These are phyloP conservation scores for Nicator chloris DNA, from an alignment of 2,113 vertebrate species.

Conservation along the genomic window DNA sequence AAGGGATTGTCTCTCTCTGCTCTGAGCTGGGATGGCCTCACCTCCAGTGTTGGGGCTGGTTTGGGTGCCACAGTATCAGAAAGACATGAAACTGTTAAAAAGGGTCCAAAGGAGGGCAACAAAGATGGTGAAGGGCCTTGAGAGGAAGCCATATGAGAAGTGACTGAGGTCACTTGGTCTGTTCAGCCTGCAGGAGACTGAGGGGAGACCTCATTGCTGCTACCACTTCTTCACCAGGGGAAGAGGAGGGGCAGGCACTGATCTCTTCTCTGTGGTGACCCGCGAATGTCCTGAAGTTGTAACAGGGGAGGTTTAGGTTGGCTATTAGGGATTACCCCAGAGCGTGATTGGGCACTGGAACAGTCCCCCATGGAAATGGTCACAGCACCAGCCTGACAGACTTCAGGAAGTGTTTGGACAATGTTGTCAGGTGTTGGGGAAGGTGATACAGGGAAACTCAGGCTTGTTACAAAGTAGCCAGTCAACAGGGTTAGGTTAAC, in stretches of 20 bases:
- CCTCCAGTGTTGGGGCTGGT: rapidly evolving
- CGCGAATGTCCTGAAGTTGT: not conserved
- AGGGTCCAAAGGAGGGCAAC: rapidly evolving
- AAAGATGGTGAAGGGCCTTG: not conserved
- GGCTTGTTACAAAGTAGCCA: too few relatives aligned
- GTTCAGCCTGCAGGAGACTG: not conserved
- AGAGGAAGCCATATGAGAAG: rapidly evolving
- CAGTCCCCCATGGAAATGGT: too few relatives aligned
- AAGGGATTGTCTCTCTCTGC: not conserved
- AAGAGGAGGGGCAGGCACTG: not conserved
- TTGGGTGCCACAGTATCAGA: rapidly evolving
- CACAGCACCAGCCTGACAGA: not conserved
- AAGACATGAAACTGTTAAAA: not conserved
- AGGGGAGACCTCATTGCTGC: rapidly evolving
- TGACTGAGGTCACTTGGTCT: not conserved
- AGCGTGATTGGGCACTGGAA: not conserved
- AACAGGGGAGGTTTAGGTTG: too few relatives aligned
- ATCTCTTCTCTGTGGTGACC: not conserved
- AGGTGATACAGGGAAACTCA: too few relatives aligned
- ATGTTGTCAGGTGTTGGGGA: too few relatives aligned
- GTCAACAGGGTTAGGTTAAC: too few relatives aligned
- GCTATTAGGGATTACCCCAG: not conserved
- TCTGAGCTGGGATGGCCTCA: not conserved
- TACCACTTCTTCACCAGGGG: rapidly evolving
- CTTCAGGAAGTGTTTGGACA: not conserved